Conservation (phyloP, 1,140 invertebrate genomes). For the Globodera rostochiensis region DNA sequence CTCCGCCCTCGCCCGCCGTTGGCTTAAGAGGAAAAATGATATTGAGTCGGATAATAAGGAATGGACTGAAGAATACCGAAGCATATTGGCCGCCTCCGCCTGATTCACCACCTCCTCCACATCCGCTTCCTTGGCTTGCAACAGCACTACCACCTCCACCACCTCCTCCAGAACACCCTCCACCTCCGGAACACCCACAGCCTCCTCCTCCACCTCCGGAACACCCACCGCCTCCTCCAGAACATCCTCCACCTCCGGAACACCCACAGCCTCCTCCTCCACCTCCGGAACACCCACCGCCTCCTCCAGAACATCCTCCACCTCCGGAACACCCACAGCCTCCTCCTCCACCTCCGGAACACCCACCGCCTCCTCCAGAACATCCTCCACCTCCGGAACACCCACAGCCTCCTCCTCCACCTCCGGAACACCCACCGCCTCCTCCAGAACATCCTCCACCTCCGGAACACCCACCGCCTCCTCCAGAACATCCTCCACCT, state of each 20-base stretch:
- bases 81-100: conserved; percentile 2
- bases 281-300: too few species aligned
- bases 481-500: neutral
- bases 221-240: neutral
- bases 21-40: neutral
- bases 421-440: too few species aligned
- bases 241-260: neutral
- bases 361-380: neutral
- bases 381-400: neutral
- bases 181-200: neutral
- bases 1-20: neutral
- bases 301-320: neutral
- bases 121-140: too few species aligned
- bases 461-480: neutral
- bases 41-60: neutral
- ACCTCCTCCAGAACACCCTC: too few species aligned
- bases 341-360: neutral
- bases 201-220: neutral
- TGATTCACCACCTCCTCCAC: conserved; percentile 1
- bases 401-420: too few species aligned
- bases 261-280: too few species aligned
- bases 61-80: neutral
- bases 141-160: too few species aligned
- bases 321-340: neutral
- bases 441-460: neutral